These are phyloP conservation scores for Cyprinella venusta DNA, from an alignment of 2,797 vertebrate species.

Conservation along the genomic window DNA sequence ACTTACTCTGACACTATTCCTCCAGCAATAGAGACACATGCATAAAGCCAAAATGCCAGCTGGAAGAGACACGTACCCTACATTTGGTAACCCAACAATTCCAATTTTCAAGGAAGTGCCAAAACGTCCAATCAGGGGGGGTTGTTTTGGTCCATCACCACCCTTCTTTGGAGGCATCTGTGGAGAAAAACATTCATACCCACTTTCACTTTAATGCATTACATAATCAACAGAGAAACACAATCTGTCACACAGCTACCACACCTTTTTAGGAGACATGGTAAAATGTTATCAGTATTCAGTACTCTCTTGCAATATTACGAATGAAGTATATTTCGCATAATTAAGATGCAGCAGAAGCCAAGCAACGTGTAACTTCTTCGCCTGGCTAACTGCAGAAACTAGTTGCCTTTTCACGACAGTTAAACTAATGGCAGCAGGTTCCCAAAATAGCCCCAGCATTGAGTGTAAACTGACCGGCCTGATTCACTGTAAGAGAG, in stretches of 20 bases:
- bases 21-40: neutral
- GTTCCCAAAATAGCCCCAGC: conserved; percentile 56
- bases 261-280: conserved; percentile 66
- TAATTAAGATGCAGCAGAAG: neutral
- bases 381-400: conserved; percentile 18
- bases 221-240: neutral
- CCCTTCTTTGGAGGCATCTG: conserved; percentile 98
- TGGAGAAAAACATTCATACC: conserved; percentile 52
- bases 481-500: conserved; percentile 5
- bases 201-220: conserved; percentile 14
- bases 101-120: conserved; percentile 97
- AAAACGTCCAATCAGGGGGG: conserved; percentile 92
- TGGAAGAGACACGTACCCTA: conserved; percentile 83
- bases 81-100: conserved; percentile 97
- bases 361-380: neutral
- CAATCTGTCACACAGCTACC: neutral
- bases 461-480: conserved; percentile 56
- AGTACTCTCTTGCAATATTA: conserved; percentile 2
- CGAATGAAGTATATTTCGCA: neutral
- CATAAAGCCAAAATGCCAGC: neutral
- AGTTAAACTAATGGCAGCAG: neutral
- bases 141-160: conserved; percentile 86
- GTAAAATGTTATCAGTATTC: conserved; percentile 6
- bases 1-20: neutral
- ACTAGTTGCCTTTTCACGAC: conserved; percentile 47